These are phyloP conservation scores for Ceuthmochares aereus DNA, from an alignment of 2,113 vertebrate species.

Conservation along the genomic window DNA sequence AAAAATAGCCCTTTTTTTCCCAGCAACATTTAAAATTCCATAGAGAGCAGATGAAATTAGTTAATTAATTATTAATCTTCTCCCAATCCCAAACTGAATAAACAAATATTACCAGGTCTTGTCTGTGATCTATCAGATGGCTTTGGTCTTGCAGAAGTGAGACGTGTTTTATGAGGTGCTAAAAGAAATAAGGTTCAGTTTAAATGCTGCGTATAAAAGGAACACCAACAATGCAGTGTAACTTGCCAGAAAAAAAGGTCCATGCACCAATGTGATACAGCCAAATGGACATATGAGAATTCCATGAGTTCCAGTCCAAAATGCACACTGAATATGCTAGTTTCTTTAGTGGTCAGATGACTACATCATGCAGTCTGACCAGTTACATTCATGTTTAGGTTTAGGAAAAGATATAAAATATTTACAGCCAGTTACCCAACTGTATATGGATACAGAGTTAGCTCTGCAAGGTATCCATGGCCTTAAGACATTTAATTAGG, in stretches of 20 bases:
- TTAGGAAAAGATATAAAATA: conserved; percentile 52
- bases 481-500: conserved; percentile 63
- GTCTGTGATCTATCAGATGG: conserved; percentile 40
- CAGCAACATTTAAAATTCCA: background rate
- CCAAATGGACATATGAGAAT: conserved; percentile 25
- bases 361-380: conserved; percentile 50
- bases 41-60: background rate
- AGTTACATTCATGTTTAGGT: conserved; percentile 42
- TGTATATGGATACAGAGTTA: conserved; percentile 65
- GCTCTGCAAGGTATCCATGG: conserved; percentile 63
- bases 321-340: conserved; percentile 27
- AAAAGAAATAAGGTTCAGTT: conserved; percentile 45
- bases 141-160: conserved; percentile 67
- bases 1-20: background rate
- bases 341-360: conserved; percentile 55
- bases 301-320: conserved; percentile 23
- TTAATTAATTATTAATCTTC: background rate
- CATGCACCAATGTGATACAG: conserved; percentile 1
- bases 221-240: background rate
- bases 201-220: background rate
- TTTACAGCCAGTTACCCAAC: conserved; percentile 66
- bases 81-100: background rate
- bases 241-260: conserved; percentile 1
- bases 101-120: conserved; percentile 63
- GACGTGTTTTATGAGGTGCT: conserved; percentile 56